A percentile compares a stretch with the other conserved stretches of the same genome.
These are phyloP conservation scores for Xiphias gladius DNA, from an alignment of 2,113 vertebrate genomes.

Conservation along the genomic window DNA sequence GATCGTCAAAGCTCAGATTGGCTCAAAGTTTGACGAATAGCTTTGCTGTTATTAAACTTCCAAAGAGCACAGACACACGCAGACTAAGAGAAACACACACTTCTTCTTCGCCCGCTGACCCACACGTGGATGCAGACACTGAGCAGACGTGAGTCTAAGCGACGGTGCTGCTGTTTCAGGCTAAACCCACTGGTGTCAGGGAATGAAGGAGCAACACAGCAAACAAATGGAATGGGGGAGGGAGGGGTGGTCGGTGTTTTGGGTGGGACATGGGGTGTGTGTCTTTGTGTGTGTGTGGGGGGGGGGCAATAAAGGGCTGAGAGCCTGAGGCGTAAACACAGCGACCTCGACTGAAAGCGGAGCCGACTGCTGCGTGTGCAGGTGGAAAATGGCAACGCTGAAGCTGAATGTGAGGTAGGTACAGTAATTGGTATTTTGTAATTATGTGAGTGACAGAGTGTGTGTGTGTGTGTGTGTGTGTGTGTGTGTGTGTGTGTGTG, in stretches of 20 bases:
- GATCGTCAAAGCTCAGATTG: too few species aligned
- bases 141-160: not conserved
- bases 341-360: constrained; percentile 22
- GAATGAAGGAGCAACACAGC: constrained; percentile 35
- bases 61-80: too few species aligned
- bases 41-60: too few species aligned
- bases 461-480: constrained; percentile 24
- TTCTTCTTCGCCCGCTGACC: not conserved
- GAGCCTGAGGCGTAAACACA: constrained; percentile 81
- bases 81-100: not conserved
- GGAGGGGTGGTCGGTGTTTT: constrained; percentile 20
- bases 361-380: constrained; percentile 39
- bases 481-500: not conserved
- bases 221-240: constrained; percentile 68
- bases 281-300: too few species aligned
- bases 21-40: too few species aligned
- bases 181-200: not conserved
- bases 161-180: not conserved
- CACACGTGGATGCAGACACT: not conserved
- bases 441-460: constrained; percentile 48
- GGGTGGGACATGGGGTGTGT: not conserved
- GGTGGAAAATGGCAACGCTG: constrained; percentile 59
- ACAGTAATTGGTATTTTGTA: constrained; percentile 76
- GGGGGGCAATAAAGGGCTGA: constrained; percentile 33
- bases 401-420: constrained; percentile 21